Percentiles rank a stretch among this genome's conserved stretches.
These are phyloP conservation scores for Ataeniobius toweri DNA, from an alignment of 2,797 vertebrate genomes.

Conservation along the genomic window DNA sequence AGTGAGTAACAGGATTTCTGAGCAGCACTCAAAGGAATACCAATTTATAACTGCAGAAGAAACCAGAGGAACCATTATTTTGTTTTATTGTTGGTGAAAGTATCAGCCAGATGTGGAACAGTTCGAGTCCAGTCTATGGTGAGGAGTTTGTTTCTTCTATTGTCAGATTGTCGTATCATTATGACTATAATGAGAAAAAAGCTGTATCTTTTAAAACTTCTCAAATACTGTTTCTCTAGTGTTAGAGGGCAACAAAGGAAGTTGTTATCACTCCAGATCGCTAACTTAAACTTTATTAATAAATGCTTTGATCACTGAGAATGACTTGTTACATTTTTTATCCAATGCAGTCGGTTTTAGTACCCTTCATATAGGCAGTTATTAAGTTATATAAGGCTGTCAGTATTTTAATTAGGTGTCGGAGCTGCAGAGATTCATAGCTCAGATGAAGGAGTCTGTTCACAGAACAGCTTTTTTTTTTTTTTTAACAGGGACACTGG, in stretches of 20 bases:
- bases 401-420: neutral
- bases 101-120: neutral
- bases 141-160: neutral
- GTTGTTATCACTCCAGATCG: neutral
- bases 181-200: neutral
- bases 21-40: conserved; percentile 35
- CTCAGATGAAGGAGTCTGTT: neutral
- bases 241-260: neutral
- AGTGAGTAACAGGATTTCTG: conserved; percentile 45
- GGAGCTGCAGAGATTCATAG: neutral
- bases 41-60: conserved; percentile 9
- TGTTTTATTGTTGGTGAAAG: neutral
- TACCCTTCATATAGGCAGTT: neutral
- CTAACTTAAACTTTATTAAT: too few relatives aligned
- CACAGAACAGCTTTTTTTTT: neutral
- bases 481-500: neutral
- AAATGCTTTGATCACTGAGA: neutral
- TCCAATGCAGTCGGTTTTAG: neutral
- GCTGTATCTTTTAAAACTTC: neutral
- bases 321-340: neutral
- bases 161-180: neutral
- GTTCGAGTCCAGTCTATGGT: neutral
- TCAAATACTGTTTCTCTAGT: neutral
- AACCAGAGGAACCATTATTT: neutral
- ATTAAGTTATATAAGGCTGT: neutral